phyloP scores from a whole-genome alignment of 2,888 invertebrate genomes.

The Noctua janthina region DNA sequence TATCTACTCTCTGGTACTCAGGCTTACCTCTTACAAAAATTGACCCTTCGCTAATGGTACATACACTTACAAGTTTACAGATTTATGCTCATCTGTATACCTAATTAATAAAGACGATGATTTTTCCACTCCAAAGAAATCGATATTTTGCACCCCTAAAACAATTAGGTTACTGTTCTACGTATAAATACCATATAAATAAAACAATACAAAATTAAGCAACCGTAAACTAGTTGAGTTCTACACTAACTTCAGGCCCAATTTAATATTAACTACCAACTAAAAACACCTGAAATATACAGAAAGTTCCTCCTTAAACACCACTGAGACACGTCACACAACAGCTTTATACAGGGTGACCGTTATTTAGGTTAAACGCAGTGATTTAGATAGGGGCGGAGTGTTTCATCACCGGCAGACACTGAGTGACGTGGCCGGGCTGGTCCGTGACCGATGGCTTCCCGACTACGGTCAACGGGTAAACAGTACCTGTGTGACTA shows the following conservation, averaged over 20 bases:
- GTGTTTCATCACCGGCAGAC: constrained; percentile 67
- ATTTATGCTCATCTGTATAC: neutral
- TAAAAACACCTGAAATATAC: neutral
- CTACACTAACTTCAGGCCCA: neutral
- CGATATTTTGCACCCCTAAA: neutral
- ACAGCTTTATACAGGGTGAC: constrained; percentile 45
- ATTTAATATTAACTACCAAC: neutral
- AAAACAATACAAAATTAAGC: neutral
- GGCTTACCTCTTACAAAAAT: no score
- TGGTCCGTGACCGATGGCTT: constrained; percentile 67
- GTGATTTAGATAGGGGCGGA: constrained; percentile 66
- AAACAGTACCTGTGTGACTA: constrained; percentile 39
- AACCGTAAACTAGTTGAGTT: neutral
- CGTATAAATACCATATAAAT: neutral
- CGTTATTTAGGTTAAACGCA: constrained; percentile 66
- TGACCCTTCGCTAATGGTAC: no score
- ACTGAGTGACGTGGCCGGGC: constrained; percentile 63
- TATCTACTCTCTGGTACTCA: no score
- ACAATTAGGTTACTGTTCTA: neutral
- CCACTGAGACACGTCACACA: constrained; percentile 14
- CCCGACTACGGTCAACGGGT: constrained; percentile 51
- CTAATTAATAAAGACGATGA: neutral
- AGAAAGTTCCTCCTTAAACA: neutral
- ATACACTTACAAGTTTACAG: neutral
- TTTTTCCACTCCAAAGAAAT: neutral